These are phyloP conservation scores for Alces alces DNA, from an alignment of 2,113 vertebrate species.

Conservation along the genomic window DNA sequence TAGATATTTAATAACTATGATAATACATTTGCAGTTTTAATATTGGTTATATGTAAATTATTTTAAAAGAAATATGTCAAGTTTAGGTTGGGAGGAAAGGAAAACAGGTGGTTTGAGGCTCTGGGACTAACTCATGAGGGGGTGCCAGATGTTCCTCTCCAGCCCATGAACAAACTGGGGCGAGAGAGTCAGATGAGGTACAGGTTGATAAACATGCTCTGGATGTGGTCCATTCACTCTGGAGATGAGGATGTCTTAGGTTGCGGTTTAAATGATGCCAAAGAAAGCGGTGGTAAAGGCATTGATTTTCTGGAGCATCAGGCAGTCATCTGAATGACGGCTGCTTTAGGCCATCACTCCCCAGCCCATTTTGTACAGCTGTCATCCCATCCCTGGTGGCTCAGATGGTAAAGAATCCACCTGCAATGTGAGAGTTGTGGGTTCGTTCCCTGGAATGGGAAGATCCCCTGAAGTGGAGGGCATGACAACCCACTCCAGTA, in stretches of 20 bases:
- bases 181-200: rapidly evolving
- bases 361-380: background rate
- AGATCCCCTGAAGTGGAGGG: background rate
- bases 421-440: background rate
- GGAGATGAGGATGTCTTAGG: background rate
- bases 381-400: background rate
- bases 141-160: background rate
- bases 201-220: background rate
- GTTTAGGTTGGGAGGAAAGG: background rate
- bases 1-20: background rate
- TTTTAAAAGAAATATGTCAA: background rate
- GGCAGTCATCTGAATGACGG: background rate
- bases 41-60: conserved; percentile 8
- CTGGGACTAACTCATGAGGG: background rate
- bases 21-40: background rate
- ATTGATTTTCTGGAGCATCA: background rate
- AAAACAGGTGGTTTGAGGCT: background rate
- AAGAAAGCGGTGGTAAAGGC: background rate
- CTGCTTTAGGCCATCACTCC: background rate
- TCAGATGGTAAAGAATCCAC: background rate
- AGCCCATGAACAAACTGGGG: background rate
- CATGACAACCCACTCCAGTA: background rate
- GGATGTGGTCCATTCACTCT: background rate
- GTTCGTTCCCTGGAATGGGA: background rate
- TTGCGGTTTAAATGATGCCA: background rate